Evolutionary conservation across 2,797 vertebrate genomes (phyloP).

Genomic region (Hapalemur alaotrensis): DNA sequence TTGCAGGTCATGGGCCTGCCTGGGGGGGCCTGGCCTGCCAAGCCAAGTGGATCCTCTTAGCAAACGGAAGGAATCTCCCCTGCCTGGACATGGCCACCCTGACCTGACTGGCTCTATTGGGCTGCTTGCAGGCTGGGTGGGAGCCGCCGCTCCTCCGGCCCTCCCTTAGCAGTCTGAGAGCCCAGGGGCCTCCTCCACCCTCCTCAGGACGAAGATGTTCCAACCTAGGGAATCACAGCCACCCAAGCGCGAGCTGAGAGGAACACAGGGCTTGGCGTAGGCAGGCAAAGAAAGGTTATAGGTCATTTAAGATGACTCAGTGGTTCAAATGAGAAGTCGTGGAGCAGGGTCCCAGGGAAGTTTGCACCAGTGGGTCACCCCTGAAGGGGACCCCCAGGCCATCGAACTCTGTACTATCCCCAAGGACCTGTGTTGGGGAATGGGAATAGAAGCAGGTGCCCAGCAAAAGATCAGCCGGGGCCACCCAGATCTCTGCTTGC

Average conservation of each 20-base stretch:
- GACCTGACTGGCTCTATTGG: not conserved
- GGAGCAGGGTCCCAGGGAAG: not conserved
- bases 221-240: not conserved
- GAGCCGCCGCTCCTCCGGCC: not conserved
- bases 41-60: not conserved
- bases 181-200: not conserved
- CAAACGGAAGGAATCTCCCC: not conserved
- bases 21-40: not conserved
- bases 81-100: not conserved
- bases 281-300: not conserved
- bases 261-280: not conserved
- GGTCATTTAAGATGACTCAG: not conserved
- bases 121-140: not conserved
- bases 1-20: not conserved
- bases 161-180: not conserved
- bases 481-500: not conserved
- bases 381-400: not conserved
- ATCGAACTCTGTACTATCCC: not conserved
- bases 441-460: not conserved
- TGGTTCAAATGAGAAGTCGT: not conserved
- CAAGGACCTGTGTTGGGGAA: not conserved
- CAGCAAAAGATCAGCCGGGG: not conserved
- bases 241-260: not conserved
- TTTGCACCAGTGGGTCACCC: not conserved
- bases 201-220: not conserved